These are phyloP conservation scores for Gadus macrocephalus DNA, from an alignment of 2,113 vertebrate genomes.

Conservation along the genomic window DNA sequence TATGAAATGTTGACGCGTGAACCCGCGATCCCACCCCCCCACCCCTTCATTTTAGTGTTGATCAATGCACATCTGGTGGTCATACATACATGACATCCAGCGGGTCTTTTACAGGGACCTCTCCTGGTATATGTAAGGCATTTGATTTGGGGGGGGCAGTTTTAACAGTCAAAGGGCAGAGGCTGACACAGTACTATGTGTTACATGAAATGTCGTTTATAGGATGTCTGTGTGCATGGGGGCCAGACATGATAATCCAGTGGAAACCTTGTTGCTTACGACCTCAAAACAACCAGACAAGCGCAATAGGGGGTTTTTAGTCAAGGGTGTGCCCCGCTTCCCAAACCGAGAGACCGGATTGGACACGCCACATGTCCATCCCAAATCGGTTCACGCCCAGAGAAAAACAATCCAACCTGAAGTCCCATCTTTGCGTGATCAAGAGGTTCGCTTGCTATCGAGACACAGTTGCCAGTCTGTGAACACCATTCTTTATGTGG, in stretches of 20 bases:
- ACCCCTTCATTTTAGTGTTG: constrained; percentile 31
- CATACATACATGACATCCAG: constrained; percentile 45
- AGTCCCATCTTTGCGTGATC: too few species aligned
- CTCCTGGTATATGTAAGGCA: constrained; percentile 61
- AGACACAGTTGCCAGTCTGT: constrained; percentile 3
- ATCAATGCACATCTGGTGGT: constrained; percentile 64
- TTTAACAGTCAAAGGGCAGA: constrained; percentile 47
- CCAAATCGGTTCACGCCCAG: too few species aligned
- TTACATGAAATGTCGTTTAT: constrained; percentile 48
- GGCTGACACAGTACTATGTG: constrained; percentile 41
- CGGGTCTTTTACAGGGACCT: constrained; percentile 17
- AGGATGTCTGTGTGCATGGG: constrained; percentile 10
- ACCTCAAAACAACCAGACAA: too few species aligned
- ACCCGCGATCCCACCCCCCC: background rate
- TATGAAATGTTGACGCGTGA: constrained; percentile 57
- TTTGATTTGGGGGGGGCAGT: constrained; percentile 39
- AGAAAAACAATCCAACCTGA: too few species aligned
- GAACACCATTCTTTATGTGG: constrained; percentile 9
- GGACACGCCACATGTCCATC: too few species aligned
- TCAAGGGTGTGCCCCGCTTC: background rate
- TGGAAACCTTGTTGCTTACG: background rate
- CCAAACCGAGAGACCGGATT: too few species aligned
- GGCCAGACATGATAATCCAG: constrained; percentile 12
- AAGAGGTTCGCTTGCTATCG: too few species aligned
- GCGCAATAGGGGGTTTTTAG: background rate